Conservation (phyloP, 2,113 vertebrate genomes). For the Albula glossodonta region DNA sequence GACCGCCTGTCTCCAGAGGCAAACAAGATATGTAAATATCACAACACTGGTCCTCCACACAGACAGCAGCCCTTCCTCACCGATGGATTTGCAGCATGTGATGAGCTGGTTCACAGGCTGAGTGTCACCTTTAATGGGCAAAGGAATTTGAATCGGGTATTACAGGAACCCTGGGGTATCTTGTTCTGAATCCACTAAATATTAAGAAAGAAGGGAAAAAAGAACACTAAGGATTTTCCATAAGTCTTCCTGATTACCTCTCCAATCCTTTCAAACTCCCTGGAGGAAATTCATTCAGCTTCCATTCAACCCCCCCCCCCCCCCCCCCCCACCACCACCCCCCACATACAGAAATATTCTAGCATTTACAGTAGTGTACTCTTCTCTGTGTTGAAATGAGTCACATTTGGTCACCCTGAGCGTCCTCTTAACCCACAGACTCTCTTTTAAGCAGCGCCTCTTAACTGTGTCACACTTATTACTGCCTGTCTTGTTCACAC, state of each 20-base stretch:
- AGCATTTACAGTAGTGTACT: neutral
- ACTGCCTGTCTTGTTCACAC: neutral
- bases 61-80: neutral
- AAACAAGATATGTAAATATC: neutral
- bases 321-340: neutral
- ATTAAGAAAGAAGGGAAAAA: neutral
- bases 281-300: neutral
- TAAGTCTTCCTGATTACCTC: constrained; percentile 6
- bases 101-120: neutral
- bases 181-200: constrained; percentile 4
- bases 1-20: neutral
- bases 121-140: neutral
- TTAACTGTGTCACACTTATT: neutral
- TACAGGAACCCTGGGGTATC: neutral
- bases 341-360: neutral
- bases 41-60: neutral
- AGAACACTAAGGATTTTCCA: neutral
- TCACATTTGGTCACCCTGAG: neutral
- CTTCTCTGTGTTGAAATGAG: neutral
- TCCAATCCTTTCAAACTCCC: neutral
- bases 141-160: neutral
- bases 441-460: neutral
- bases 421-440: neutral
- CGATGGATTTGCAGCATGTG: neutral
- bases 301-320: neutral